A percentile compares a stretch with the other conserved stretches of the same genome.
Evolutionary conservation across 2,888 invertebrate genomes (phyloP).

Genomic region (Philopedon plagiatum): DNA sequence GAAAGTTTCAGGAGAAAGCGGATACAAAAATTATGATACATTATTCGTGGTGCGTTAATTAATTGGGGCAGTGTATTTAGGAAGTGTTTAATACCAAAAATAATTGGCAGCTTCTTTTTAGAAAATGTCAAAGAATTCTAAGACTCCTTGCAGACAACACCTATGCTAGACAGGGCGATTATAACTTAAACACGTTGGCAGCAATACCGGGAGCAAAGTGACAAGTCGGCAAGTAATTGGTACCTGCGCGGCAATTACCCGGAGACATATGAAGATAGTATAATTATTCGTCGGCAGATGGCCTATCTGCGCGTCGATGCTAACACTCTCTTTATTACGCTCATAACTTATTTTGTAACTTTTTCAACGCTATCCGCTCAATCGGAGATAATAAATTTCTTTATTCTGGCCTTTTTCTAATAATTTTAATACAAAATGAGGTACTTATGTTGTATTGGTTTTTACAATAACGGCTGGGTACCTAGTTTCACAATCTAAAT

Average conservation of each 20-base stretch:
- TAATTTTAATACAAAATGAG: slow-evolving; percentile 7
- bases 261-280: slow-evolving; percentile 50
- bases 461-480: neutral
- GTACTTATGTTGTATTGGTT: neutral
- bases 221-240: slow-evolving; percentile 40
- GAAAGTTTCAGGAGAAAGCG: too few species aligned
- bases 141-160: slow-evolving; percentile 19
- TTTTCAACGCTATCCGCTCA: slow-evolving; percentile 19
- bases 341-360: slow-evolving; percentile 33
- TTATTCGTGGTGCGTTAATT: too few species aligned
- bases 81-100: neutral
- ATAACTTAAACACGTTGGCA: slow-evolving; percentile 34
- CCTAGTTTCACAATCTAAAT: neutral
- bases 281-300: slow-evolving; percentile 52
- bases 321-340: slow-evolving; percentile 42
- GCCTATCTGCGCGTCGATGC: slow-evolving; percentile 41
- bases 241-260: slow-evolving; percentile 41
- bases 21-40: too few species aligned
- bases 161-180: slow-evolving; percentile 7
- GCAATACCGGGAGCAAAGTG: slow-evolving; percentile 42
- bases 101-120: neutral
- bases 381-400: slow-evolving; percentile 26
- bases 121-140: slow-evolving; percentile 19
- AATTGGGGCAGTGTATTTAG: too few species aligned
- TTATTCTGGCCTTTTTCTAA: slow-evolving; percentile 4